Evolutionary conservation across 2,888 invertebrate genomes (phyloP).

Genomic region (Eugnorisma glareosa): DNA sequence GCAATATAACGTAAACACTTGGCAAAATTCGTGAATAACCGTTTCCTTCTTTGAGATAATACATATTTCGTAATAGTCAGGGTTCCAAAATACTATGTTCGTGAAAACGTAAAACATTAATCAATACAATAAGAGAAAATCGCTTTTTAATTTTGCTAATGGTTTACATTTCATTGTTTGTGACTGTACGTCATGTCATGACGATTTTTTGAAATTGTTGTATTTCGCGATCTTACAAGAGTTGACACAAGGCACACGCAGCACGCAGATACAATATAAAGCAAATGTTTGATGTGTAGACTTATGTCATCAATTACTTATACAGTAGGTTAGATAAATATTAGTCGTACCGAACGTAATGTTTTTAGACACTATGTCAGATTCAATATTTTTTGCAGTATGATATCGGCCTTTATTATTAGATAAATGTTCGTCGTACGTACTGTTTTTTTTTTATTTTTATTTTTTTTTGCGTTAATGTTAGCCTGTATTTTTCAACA

Average conservation of each 20-base stretch:
- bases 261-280: background rate
- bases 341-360: background rate
- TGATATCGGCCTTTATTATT: too few species aligned
- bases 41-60: background rate
- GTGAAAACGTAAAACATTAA: background rate
- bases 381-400: too few species aligned
- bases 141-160: background rate
- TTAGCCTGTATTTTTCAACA: too few species aligned
- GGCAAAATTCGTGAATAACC: background rate
- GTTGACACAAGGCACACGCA: too few species aligned
- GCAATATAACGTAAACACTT: background rate
- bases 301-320: background rate
- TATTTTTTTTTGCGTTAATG: background rate
- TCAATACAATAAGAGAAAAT: background rate
- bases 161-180: background rate
- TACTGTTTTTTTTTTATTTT: background rate
- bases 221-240: too few species aligned
- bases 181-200: background rate
- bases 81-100: background rate
- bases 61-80: background rate
- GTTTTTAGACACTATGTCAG: background rate
- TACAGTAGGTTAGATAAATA: background rate
- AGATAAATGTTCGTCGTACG: background rate
- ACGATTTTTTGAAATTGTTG: background rate
- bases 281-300: constrained; percentile 14